These are phyloP conservation scores for Caenorhabditis sp. DNA, from an alignment of 2,888 invertebrate species.

Conservation along the genomic window DNA sequence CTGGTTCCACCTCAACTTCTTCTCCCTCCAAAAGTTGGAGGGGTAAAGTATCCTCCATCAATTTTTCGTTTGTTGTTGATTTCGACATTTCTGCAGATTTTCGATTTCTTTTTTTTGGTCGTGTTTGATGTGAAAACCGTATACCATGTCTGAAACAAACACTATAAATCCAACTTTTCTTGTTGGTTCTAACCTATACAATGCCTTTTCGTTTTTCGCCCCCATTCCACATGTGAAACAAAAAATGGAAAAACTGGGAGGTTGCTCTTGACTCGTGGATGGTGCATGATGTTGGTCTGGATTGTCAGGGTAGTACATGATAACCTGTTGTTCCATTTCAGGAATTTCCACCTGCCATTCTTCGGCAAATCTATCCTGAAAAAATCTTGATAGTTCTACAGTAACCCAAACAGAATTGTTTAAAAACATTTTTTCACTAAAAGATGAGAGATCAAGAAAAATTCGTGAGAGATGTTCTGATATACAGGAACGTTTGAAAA, in stretches of 20 bases:
- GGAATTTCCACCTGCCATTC: background rate
- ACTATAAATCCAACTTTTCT: too few species aligned
- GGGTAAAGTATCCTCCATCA: background rate
- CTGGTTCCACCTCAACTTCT: background rate
- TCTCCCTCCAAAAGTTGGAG: background rate
- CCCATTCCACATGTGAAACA: conserved; percentile 23
- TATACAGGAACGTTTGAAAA: too few species aligned
- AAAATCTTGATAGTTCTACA: background rate
- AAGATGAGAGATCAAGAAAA: too few species aligned
- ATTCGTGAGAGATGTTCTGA: too few species aligned
- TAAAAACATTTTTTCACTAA: too few species aligned
- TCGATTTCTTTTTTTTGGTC: background rate
- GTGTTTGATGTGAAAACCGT: background rate
- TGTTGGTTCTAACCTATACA: too few species aligned
- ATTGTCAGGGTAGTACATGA: background rate
- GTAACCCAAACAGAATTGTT: too few species aligned
- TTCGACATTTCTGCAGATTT: background rate
- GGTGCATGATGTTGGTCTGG: background rate
- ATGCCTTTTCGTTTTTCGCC: conserved; percentile 25
- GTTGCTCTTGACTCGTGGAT: background rate
- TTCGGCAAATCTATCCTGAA: background rate
- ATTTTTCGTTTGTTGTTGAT: background rate
- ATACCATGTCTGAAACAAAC: conserved; percentile 6
- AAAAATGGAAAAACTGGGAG: background rate
- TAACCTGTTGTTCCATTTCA: background rate